A percentile compares a stretch with the other conserved stretches of the same genome.
Conservation (phyloP, 1,140 invertebrate genomes). For the Rhizoglyphus robini region DNA sequence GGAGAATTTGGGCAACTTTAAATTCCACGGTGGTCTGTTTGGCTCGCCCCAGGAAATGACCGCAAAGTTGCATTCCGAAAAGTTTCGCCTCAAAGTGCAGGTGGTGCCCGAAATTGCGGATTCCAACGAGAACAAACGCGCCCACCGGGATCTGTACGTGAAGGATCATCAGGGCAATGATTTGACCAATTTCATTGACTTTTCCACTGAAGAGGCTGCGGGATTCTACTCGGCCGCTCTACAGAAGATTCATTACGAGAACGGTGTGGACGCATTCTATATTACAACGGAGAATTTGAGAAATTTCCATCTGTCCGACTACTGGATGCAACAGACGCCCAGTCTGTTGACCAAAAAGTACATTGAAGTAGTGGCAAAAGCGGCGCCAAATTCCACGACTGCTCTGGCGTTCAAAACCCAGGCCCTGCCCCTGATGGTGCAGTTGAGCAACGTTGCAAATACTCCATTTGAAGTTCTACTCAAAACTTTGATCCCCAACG, state of each 20-base stretch:
- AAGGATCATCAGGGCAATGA: background rate
- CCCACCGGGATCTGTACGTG: background rate
- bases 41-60: background rate
- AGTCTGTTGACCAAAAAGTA: slow-evolving; percentile 49
- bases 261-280: slow-evolving; percentile 70
- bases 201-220: slow-evolving; percentile 55
- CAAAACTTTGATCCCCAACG: slow-evolving; percentile 59
- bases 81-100: background rate
- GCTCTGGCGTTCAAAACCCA: slow-evolving; percentile 53
- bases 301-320: slow-evolving; percentile 27
- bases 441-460: slow-evolving; percentile 73
- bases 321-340: slow-evolving; percentile 39
- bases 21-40: background rate
- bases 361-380: slow-evolving; percentile 45
- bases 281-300: slow-evolving; percentile 63
- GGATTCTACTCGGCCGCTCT: slow-evolving; percentile 57
- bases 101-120: background rate
- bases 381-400: slow-evolving; percentile 55
- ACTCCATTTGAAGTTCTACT: slow-evolving; percentile 65
- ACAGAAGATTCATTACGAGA: slow-evolving; percentile 41
- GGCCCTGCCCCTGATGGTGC: slow-evolving; percentile 57
- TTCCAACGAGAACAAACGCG: background rate
- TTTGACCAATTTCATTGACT: slow-evolving; percentile 43
- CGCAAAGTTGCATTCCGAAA: background rate
- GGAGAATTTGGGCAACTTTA: background rate